Conservation (phyloP, 2,888 invertebrate genomes). For the Chymomyza fuscimana region DNA sequence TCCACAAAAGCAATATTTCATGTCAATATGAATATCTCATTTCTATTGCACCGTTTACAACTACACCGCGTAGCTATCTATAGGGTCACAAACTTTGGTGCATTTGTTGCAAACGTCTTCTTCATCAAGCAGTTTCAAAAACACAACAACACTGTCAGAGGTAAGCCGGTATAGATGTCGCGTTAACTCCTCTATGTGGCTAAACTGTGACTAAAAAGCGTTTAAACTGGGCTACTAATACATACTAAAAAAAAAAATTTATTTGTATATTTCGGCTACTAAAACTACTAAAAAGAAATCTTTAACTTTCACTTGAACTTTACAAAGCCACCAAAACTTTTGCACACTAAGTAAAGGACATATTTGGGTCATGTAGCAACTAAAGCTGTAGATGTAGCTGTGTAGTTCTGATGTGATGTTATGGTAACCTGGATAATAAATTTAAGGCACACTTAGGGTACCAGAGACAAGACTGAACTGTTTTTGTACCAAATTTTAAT, state of each 20-base stretch:
- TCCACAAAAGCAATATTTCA: constrained; percentile 33
- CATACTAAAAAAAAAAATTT: not conserved
- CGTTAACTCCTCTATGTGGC: constrained; percentile 38
- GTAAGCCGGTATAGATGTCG: constrained; percentile 6
- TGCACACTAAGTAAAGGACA: not conserved
- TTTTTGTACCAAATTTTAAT: too few species aligned
- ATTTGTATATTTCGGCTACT: constrained; percentile 10
- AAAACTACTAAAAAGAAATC: constrained; percentile 18
- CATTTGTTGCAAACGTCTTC: constrained; percentile 9
- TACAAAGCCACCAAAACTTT: constrained; percentile 4
- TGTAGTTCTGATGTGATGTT: not conserved
- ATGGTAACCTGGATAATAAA: too few species aligned
- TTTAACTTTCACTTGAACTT: constrained; percentile 9
- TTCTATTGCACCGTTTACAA: constrained; percentile 9
- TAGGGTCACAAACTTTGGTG: constrained; percentile 25
- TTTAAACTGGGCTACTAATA: constrained; percentile 30
- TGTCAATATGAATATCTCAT: constrained; percentile 40
- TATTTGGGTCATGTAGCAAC: constrained; percentile 33
- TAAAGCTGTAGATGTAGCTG: not conserved
- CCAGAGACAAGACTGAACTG: too few species aligned
- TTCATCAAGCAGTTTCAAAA: constrained; percentile 19
- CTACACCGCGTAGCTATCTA: constrained; percentile 52
- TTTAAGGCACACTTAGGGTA: too few species aligned
- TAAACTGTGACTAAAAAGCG: constrained; percentile 22
- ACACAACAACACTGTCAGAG: constrained; percentile 21